These are phyloP conservation scores for Heteromormyrus szaboi DNA, from an alignment of 2,797 vertebrate genomes.

Conservation along the genomic window DNA sequence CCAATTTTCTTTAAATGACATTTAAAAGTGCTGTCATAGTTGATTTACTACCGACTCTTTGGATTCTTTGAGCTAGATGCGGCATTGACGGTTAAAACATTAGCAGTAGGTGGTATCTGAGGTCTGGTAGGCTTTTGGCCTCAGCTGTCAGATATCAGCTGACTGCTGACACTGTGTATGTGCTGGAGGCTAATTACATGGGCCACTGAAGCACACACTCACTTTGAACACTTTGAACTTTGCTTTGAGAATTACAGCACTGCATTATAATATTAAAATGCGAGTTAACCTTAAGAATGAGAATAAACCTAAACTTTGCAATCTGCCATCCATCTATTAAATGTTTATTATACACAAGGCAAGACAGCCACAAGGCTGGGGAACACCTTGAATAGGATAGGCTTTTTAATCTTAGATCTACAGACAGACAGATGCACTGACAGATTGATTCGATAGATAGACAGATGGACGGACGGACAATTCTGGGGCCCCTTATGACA, in stretches of 20 bases:
- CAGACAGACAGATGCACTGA: background rate
- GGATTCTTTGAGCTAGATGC: background rate
- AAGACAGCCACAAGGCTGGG: background rate
- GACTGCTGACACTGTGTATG: background rate
- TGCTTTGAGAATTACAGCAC: background rate
- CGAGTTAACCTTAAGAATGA: background rate
- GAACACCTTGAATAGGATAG: background rate
- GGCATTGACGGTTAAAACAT: background rate
- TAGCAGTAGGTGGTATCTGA: constrained; percentile 2
- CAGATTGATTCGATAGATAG: background rate
- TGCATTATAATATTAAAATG: background rate
- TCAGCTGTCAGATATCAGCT: background rate
- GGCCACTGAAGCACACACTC: background rate
- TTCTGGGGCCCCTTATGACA: background rate
- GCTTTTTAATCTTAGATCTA: background rate
- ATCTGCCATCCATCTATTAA: background rate
- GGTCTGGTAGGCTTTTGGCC: background rate
- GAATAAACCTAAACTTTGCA: background rate
- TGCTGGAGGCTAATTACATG: background rate
- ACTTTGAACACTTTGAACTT: background rate
- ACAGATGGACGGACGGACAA: background rate
- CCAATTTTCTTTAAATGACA: constrained; percentile 18
- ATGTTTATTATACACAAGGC: background rate
- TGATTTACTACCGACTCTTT: constrained; percentile 7
- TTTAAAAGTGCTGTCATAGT: constrained; percentile 2